Base-by-base conservation (phyloP, 2,888 invertebrate species). In the Steromphala cineraria region DNA sequence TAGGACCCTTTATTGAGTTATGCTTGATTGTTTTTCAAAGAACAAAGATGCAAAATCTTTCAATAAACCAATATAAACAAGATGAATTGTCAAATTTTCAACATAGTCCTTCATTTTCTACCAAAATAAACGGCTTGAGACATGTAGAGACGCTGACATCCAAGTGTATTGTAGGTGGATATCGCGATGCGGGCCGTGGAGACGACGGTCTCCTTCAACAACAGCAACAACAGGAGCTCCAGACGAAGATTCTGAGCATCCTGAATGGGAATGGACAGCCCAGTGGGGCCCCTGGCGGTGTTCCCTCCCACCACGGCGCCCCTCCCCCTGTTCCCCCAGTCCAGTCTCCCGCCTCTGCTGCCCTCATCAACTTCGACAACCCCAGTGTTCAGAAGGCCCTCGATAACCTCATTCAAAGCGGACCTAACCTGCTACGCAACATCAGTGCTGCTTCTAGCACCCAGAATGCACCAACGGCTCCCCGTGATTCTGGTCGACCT, bases 231-330 rank as follows among this genome's bases (percentile, higher is more conserved):
- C 95, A 96, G 92, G 95, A 96, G 86, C 94, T 97, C 0, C 96
- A 97, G 90, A 96, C 95, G 88, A 95, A 97, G 85, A 97, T 97
- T 87, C 94, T 97, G 86, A 96, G 95, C 92, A 96, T 97, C 86
- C 93, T 97, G 82, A 90, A 91, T 85, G 81, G 84, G 2, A 80
- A 80, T 21, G 75, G 62, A 28, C 67, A 75, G 52, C 67, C 77
- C 46, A 40, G 75, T 31, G 78, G 81, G 46, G 78, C 80, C 7
- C 74, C 78, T 1, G 75, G 78, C 3, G 76, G 78, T 13, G 19
- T 28, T 15, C 17, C 21, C 52, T 53, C 75, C 13, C 28, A 19
- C 21, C 78, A 81, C 19, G 53, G 80, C 17, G 74, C 71, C 0
- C 78, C 79, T 31, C 74, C 80, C 24, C 19, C 80, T 7, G 52